phyloP scores from a whole-genome alignment of 2,797 vertebrate genomes.

The Sarcoramphus papa region DNA sequence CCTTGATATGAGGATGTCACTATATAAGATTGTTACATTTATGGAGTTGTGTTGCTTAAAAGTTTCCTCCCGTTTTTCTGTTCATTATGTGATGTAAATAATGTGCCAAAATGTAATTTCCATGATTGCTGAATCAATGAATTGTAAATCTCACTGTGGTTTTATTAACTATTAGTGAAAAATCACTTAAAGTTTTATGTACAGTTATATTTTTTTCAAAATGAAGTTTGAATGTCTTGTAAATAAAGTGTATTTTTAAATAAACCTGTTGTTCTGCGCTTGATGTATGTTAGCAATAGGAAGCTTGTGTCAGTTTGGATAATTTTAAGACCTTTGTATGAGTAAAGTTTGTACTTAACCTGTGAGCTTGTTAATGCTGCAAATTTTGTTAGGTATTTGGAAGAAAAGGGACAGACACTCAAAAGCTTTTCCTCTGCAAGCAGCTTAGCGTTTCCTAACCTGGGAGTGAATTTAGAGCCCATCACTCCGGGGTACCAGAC shows the following conservation, averaged over 20 bases:
- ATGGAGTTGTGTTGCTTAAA: constrained; percentile 69
- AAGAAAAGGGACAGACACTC: not conserved
- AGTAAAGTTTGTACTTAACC: not conserved
- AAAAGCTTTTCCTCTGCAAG: not conserved
- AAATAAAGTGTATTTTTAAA: constrained; percentile 63
- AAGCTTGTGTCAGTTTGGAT: not conserved
- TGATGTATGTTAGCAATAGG: not conserved
- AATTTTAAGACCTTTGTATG: not conserved
- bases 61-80: constrained; percentile 8
- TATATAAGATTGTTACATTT: constrained; percentile 67
- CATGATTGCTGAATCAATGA: not conserved
- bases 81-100: not conserved
- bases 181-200: not conserved
- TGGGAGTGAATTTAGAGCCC: not conserved
- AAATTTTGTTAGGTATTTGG: not conserved
- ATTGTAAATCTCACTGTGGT: not conserved
- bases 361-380: not conserved
- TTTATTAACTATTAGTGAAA: constrained; percentile 3
- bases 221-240: constrained; percentile 55
- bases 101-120: constrained; percentile 26
- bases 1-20: not conserved
- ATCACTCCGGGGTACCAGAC: not conserved
- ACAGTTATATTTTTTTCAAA: constrained; percentile 13
- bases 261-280: not conserved
- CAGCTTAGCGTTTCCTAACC: not conserved